Conservation (phyloP, 1,140 invertebrate species). For the Sminthurinus signatus region DNA sequence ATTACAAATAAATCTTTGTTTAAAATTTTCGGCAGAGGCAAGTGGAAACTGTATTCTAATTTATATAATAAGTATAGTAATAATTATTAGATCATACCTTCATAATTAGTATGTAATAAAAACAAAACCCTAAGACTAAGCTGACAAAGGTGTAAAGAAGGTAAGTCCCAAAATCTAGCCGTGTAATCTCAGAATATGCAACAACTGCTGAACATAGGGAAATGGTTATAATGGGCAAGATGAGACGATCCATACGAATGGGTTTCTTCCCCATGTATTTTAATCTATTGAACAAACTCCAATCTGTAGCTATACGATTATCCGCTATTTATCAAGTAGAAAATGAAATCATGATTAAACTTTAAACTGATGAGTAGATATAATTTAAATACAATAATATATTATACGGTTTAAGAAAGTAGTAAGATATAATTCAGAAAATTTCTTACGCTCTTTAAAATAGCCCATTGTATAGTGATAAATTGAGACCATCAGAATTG, state of each 20-base stretch:
- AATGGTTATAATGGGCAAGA: constrained; percentile 25
- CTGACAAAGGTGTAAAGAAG: constrained; percentile 32
- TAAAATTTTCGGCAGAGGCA: too few relatives aligned
- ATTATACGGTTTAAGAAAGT: not conserved
- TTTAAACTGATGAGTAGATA: not conserved
- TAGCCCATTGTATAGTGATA: constrained; percentile 34
- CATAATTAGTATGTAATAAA: constrained; percentile 37
- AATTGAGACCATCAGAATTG: constrained; percentile 8
- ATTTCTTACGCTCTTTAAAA: constrained; percentile 24
- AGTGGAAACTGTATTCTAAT: too few relatives aligned
- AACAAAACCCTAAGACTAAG: constrained; percentile 23
- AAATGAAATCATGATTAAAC: not conserved
- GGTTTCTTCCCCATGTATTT: constrained; percentile 3
- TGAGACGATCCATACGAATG: constrained; percentile 29
- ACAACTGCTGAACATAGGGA: constrained; percentile 26
- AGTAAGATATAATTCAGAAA: not conserved
- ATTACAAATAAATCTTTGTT: too few relatives aligned
- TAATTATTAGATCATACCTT: constrained; percentile 18
- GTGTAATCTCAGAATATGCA: constrained; percentile 22
- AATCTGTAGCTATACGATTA: not conserved
- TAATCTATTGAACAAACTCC: not conserved
- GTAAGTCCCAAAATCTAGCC: constrained; percentile 32
- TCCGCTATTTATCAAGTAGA: not conserved
- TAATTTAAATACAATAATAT: not conserved
- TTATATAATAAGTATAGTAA: not conserved